Conservation (phyloP, 1,140 invertebrate species). For the Alviniconcha marisindica region DNA sequence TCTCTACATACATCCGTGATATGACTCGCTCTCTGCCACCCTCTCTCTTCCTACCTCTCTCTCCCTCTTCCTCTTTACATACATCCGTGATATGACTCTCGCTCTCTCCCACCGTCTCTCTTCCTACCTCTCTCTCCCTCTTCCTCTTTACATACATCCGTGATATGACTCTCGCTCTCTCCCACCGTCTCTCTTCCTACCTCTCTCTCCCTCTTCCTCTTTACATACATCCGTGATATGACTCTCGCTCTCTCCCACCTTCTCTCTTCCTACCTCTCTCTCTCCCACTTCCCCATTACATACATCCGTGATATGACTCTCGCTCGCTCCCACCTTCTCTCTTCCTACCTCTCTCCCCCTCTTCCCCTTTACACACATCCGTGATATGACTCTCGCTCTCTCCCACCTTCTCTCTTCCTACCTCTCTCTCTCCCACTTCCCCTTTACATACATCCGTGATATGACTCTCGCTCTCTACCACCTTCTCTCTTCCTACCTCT, state of each 20-base stretch:
- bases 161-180: not conserved
- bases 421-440: not conserved
- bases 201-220: not conserved
- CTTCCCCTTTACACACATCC: no score
- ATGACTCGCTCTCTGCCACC: no score
- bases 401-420: not conserved
- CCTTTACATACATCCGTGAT: no score
- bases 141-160: no score
- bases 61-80: no score
- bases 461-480: no score
- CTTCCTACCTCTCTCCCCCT: not conserved
- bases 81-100: no score
- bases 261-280: not conserved
- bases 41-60: no score
- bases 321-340: not conserved
- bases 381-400: not conserved
- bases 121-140: not conserved
- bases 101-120: not conserved
- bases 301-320: not conserved
- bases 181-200: not conserved
- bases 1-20: no score
- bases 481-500: no score
- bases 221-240: no score
- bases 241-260: not conserved
- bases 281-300: not conserved